A percentile compares a stretch with the other conserved stretches of the same genome.
These are phyloP conservation scores for Sebastiscus tertius DNA, from an alignment of 2,797 vertebrate species.

Conservation along the genomic window DNA sequence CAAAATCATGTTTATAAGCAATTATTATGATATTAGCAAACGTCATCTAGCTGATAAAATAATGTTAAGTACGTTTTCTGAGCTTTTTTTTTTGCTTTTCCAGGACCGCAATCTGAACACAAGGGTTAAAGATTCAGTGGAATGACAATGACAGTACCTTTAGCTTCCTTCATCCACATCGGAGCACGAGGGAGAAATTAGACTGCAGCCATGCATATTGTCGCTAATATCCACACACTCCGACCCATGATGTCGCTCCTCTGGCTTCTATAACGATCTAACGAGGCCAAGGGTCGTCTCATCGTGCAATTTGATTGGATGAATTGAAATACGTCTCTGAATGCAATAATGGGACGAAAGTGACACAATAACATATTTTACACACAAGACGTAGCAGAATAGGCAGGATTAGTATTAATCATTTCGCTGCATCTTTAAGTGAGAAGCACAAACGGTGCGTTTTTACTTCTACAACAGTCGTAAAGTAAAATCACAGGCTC, in stretches of 20 bases:
- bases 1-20: background rate
- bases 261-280: background rate
- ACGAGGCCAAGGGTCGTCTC: background rate
- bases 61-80: background rate
- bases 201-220: background rate
- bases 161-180: background rate
- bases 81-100: background rate
- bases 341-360: background rate
- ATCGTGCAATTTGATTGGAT: background rate
- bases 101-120: background rate
- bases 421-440: background rate
- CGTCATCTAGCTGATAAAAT: background rate
- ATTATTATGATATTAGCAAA: background rate
- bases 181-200: background rate
- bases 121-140: background rate
- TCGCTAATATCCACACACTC: background rate
- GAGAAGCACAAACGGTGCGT: background rate
- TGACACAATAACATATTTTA: background rate
- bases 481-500: conserved; percentile 23
- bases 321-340: background rate
- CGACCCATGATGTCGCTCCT: background rate
- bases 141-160: background rate
- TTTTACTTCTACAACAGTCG: background rate
- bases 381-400: background rate
- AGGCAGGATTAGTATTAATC: background rate